Evolutionary conservation across 2,113 vertebrate genomes (phyloP), one percentile per base, ranked within the genome.

Genomic region (Ceyx margarethae): DNA sequence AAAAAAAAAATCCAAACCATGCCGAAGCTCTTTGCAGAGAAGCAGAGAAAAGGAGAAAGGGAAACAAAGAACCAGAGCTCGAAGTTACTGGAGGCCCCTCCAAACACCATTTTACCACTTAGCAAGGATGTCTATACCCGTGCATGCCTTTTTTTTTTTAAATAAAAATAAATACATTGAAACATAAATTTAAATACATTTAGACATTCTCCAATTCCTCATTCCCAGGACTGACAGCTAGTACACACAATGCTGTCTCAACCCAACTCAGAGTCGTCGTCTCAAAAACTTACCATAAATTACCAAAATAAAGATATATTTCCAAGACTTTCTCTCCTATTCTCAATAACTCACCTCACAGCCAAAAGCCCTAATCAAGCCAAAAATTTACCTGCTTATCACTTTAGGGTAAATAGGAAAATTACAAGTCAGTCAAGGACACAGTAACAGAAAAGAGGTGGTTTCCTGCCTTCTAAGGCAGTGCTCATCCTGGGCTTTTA

Each of bases 391-490:
- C 25, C 35, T 45, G 45, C 12, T 1, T 57, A 61, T 12, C 54
- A 68, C 50, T 85, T 58, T 17, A 29, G 65, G 64, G 29, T 77
- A 88, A 93, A 91, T 15, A 82, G 54, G 67, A 58, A 96, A 90
- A 80, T 73, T 82, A 76, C 67, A 82, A 80, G n/a, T 60, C 64
- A 91, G 58, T 45, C 79, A 87, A 85, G 90, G 82, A 65, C 82
- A 92, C 66, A 56, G 17, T 17, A 68, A 75, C 75, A 93, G 87
- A 86, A 37, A 85, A 26, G 8, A 89, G 71, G 79, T 80, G 85
- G 79, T 80, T 94, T 95, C 88, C 92, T 94, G 90, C 76, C 87
- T 82, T 60, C 66, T 69, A 81, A 90, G 3, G 0, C 46, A 81
- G 86, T 61, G 45, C 77, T 90, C 85, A 81, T 26, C 75, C 85